Base-by-base conservation (phyloP, 2,888 invertebrate genomes). In the Xanthia togata region DNA sequence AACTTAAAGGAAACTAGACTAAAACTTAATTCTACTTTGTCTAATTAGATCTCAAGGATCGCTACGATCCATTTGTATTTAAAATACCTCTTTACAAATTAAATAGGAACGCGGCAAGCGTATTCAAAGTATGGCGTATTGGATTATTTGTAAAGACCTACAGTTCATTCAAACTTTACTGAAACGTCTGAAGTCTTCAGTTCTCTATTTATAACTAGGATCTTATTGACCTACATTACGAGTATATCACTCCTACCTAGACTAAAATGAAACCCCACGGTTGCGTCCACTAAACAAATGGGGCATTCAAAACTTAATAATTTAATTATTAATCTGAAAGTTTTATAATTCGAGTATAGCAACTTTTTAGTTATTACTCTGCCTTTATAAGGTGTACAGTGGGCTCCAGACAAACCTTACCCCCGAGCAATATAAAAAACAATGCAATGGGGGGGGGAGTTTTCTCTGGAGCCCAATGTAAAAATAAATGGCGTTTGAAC, bases 11-110 rank as follows among this genome's bases (percentile, higher is more conserved):
- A 64, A 20, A 17, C 5, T n/a, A 41, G 11, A 26, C n/a, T 64
- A 41, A 38, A 64, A 41, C n/a, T 63, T 63, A 17, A 73, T 57
- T 20, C 47, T 11, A 12, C 47, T 47, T 64, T 47, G 23, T 35
- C 14, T 44, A 59, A 79, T 79, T 63, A 59, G 31, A 73, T 72
- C 4, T 2, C 35, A 14, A 63, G 31, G 14, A 55, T 20, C 11
- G 41, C 68, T n/a, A 6, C 53, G 31, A 20, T 44, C 55, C 55
- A 67, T 67, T 60, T 59, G 41, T 64, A 65, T 73, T 80, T 47
- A 55, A 55, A 53, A 70, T 55, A 50, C 20, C 50, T 73, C 23
- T 68, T 53, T 63, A 44, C 20, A 70, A 76, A 67, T 74, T 53
- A 60, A 60, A 59, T 47, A 23, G 38, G n/a, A 31, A 53, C 50